Conservation (phyloP, 2,888 invertebrate genomes). For the Drymonia ruficornis region DNA sequence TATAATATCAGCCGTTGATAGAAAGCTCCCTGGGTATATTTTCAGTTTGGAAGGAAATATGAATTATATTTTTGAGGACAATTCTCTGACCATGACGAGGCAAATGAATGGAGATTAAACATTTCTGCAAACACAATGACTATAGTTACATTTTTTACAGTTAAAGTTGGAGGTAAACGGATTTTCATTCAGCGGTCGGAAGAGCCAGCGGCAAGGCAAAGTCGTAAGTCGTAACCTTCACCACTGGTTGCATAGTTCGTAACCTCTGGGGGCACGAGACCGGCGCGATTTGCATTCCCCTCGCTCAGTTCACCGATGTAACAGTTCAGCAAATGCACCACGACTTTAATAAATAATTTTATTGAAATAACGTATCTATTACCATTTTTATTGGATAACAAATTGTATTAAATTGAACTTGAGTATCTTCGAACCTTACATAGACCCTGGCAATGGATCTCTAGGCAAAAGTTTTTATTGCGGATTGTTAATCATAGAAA, state of each 20-base stretch:
- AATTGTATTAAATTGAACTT: background rate
- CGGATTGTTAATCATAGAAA: too few species aligned
- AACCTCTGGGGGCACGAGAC: background rate
- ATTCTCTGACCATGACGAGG: background rate
- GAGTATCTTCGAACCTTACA: too few species aligned
- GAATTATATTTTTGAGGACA: background rate
- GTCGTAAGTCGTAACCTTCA: background rate
- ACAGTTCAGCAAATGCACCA: background rate
- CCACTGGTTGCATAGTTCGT: background rate
- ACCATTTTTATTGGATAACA: background rate
- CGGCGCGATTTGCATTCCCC: background rate
- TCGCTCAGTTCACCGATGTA: background rate
- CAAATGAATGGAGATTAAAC: background rate
- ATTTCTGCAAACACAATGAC: background rate
- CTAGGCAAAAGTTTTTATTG: background rate
- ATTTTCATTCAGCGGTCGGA: background rate
- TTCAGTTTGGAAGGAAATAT: background rate
- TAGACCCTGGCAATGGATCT: too few species aligned
- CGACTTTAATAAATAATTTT: background rate
- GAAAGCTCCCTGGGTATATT: too few species aligned
- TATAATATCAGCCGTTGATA: too few species aligned
- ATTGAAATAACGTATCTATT: background rate
- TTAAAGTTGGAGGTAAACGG: background rate
- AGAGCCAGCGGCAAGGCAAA: background rate
- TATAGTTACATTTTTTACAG: background rate